Percentiles rank a stretch among this genome's conserved stretches.
Evolutionary conservation across 2,888 invertebrate species (phyloP).

Genomic region (Ennomos quercinarius): DNA sequence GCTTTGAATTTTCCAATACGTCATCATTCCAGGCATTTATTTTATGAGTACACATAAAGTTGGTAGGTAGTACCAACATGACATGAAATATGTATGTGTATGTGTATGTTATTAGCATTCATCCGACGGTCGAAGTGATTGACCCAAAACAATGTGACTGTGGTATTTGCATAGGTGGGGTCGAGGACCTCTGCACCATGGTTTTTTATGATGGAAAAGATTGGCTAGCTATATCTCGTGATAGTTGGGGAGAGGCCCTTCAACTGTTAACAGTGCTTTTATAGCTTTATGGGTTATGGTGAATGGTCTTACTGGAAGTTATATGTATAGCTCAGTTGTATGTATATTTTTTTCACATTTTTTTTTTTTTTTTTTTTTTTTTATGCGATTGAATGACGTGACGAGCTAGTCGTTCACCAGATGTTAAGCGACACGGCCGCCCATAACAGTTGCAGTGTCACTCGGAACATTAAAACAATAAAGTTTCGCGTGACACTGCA

Average conservation of each 20-base stretch:
- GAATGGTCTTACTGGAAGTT: too few relatives aligned
- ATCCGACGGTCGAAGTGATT: slow-evolving; percentile 51
- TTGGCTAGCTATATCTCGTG: not conserved
- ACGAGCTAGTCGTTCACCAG: too few relatives aligned
- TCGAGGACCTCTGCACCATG: slow-evolving; percentile 35
- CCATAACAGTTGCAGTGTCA: too few relatives aligned
- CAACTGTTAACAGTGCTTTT: too few relatives aligned
- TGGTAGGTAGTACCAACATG: slow-evolving; percentile 9
- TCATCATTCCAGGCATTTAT: not conserved
- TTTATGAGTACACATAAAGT: not conserved
- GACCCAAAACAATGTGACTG: slow-evolving; percentile 63
- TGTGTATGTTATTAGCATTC: slow-evolving; percentile 50
- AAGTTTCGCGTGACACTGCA: too few relatives aligned
- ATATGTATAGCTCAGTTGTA: too few relatives aligned
- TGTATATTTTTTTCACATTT: too few relatives aligned
- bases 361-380: too few relatives aligned
- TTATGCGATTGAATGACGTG: too few relatives aligned
- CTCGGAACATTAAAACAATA: too few relatives aligned
- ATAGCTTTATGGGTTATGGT: too few relatives aligned
- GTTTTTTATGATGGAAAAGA: slow-evolving; percentile 19
- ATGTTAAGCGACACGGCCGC: too few relatives aligned
- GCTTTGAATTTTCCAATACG: slow-evolving; percentile 10
- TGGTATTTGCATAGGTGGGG: slow-evolving; percentile 48
- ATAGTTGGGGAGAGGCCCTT: not conserved
- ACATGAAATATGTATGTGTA: slow-evolving; percentile 25